Conservation (phyloP, 1,140 invertebrate species). For the Dendrolimus kikuchii region DNA sequence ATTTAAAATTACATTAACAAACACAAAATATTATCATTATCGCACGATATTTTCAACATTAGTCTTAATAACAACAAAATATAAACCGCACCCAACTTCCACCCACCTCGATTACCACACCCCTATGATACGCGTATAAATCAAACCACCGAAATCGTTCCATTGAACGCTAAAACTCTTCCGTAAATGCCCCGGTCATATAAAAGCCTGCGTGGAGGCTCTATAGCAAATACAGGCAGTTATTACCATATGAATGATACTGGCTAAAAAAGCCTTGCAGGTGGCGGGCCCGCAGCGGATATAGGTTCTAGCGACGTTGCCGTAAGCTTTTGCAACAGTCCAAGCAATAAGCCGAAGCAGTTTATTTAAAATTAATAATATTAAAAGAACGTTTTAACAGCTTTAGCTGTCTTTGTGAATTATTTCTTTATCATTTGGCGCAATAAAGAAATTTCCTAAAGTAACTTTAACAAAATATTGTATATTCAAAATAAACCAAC, state of each 20-base stretch:
- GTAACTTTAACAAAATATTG: too few relatives aligned
- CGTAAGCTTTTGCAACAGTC: slow-evolving; percentile 15
- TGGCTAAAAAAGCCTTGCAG: slow-evolving; percentile 44
- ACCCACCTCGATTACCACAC: not conserved
- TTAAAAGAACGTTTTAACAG: too few relatives aligned
- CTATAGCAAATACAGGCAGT: slow-evolving; percentile 41
- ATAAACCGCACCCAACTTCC: not conserved
- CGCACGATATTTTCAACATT: too few relatives aligned
- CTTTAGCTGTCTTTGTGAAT: too few relatives aligned
- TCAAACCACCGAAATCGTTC: slow-evolving; percentile 6
- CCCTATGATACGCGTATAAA: slow-evolving; percentile 2
- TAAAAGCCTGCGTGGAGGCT: slow-evolving; percentile 26
- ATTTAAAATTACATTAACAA: too few relatives aligned
- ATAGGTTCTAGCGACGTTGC: slow-evolving; percentile 32
- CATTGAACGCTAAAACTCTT: slow-evolving; percentile 35
- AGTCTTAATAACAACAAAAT: not conserved
- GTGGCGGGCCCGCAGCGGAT: slow-evolving; percentile 43
- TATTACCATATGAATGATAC: slow-evolving; percentile 63
- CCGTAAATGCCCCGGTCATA: slow-evolving; percentile 26
- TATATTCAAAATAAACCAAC: too few relatives aligned
- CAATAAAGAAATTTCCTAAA: too few relatives aligned
- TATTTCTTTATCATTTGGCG: too few relatives aligned
- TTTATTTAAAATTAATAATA: too few relatives aligned
- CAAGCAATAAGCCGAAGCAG: too few relatives aligned
- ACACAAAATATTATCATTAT: too few relatives aligned